Conservation (phyloP, 2,797 vertebrate genomes). For the Dromococcyx pavoninus region DNA sequence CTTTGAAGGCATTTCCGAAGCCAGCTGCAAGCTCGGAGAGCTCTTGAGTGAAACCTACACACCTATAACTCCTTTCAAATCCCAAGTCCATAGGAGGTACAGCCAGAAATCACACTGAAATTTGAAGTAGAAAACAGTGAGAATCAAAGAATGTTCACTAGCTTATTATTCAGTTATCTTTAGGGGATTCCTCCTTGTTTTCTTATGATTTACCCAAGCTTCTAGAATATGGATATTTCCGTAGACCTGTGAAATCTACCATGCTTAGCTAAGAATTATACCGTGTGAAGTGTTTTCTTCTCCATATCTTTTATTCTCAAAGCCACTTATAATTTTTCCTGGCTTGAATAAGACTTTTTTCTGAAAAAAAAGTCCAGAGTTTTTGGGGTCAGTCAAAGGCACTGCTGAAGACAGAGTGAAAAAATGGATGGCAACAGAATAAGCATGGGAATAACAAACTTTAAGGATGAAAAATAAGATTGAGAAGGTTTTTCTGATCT, state of each 20-base stretch:
- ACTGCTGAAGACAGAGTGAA: neutral
- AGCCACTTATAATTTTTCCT: neutral
- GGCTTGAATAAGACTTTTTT: neutral
- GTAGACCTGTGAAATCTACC: neutral
- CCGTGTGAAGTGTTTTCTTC: neutral
- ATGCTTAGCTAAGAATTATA: neutral
- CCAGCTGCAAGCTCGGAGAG: neutral
- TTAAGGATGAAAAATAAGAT: neutral
- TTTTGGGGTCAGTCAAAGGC: neutral
- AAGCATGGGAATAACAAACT: neutral
- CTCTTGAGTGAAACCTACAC: neutral
- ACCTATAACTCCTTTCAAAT: neutral
- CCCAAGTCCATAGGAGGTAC: neutral
- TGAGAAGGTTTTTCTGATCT: neutral
- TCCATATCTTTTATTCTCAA: neutral
- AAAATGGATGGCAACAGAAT: neutral
- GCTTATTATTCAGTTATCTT: neutral
- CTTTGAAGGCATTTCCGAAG: neutral
- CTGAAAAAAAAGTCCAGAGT: neutral
- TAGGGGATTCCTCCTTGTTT: neutral
- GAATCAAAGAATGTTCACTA: neutral
- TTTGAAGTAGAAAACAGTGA: neutral
- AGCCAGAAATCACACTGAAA: neutral
- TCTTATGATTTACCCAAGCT: neutral
- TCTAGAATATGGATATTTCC: neutral